Evolutionary conservation across 2,797 vertebrate species (phyloP).

Genomic region (Mormyrus hasselquistii): DNA sequence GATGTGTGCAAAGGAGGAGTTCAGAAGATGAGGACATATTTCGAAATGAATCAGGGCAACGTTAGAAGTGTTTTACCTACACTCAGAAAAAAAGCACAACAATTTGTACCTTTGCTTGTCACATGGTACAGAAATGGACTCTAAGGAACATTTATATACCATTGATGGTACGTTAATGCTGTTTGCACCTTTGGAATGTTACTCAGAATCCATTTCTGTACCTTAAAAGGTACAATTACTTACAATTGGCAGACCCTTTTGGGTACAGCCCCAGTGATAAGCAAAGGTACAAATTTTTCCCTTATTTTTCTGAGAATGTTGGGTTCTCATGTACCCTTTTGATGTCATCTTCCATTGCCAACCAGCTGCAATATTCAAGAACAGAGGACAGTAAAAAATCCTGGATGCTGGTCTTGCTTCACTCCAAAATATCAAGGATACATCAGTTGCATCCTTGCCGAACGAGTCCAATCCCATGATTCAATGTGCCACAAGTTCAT

Average conservation of each 20-base stretch:
- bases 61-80: not conserved
- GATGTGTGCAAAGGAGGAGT: not conserved
- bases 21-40: not conserved
- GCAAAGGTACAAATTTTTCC: not conserved
- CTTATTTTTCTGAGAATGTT: not conserved
- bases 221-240: not conserved
- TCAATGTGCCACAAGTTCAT: not conserved
- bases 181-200: not conserved
- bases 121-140: not conserved
- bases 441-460: not conserved
- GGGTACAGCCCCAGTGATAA: not conserved
- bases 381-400: not conserved
- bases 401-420: not conserved
- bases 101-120: not conserved
- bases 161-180: not conserved
- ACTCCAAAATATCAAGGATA: not conserved
- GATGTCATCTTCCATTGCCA: not conserved
- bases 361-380: not conserved
- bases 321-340: not conserved
- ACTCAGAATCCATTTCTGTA: not conserved
- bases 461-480: not conserved
- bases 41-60: not conserved
- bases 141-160: not conserved
- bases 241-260: not conserved
- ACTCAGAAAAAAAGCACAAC: not conserved